Conservation (phyloP, 2,113 vertebrate genomes). For the Epinephelus fuscoguttatus region DNA sequence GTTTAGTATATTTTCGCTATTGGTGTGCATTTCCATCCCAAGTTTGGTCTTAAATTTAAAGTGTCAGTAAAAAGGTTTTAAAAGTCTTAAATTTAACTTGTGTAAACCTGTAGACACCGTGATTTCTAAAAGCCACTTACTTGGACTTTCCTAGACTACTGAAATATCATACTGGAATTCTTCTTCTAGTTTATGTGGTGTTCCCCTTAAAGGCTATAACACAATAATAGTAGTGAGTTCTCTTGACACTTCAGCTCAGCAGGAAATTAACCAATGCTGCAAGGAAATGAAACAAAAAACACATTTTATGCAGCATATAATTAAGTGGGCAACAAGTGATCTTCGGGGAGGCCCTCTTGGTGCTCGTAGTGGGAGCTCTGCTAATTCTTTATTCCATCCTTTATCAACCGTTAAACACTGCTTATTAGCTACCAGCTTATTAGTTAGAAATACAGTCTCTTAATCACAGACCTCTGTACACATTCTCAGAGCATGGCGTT, state of each 20-base stretch:
- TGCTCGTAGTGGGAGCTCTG: background rate
- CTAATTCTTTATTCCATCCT: slow-evolving; percentile 2
- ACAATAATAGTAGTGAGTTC: slow-evolving; percentile 1
- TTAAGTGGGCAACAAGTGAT: slow-evolving; percentile 3
- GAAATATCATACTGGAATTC: too few species aligned
- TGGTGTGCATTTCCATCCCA: too few species aligned
- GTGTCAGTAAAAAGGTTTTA: too few species aligned
- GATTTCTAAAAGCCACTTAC: too few species aligned
- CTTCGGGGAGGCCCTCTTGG: background rate
- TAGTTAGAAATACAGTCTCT: background rate
- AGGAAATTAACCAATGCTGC: background rate
- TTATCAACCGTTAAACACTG: background rate
- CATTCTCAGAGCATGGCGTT: background rate
- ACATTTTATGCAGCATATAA: slow-evolving; percentile 4
- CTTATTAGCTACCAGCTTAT: background rate
- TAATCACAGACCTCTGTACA: background rate
- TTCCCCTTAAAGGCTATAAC: background rate
- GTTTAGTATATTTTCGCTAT: too few species aligned
- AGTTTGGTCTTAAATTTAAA: too few species aligned
- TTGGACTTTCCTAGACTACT: too few species aligned
- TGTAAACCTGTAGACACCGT: too few species aligned
- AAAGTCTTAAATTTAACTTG: too few species aligned
- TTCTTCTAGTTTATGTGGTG: too few species aligned
- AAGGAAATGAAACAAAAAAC: slow-evolving; percentile 9
- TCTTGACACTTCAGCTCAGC: background rate